Conservation (phyloP, 1,140 invertebrate species). For the Tyrophagus putrescentiae region DNA sequence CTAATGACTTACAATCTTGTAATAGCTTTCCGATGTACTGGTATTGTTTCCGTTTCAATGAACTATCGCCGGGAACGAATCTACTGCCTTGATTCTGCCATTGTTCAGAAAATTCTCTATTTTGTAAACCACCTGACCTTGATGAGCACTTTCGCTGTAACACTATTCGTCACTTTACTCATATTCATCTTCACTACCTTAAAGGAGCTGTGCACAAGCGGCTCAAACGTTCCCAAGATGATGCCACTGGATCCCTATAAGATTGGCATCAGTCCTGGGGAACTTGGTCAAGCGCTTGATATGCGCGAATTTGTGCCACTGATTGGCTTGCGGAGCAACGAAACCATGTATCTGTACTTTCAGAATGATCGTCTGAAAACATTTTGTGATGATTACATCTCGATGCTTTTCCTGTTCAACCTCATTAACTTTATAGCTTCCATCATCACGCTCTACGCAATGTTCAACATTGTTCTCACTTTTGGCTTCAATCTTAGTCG, state of each 20-base stretch:
- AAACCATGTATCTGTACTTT: conserved; percentile 23
- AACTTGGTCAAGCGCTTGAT: conserved; percentile 20
- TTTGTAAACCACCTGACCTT: conserved; percentile 1
- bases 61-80: background rate
- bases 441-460: background rate
- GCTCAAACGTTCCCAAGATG: background rate
- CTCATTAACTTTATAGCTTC: conserved; percentile 4
- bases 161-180: conserved; percentile 5
- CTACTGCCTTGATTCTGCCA: conserved; percentile 7
- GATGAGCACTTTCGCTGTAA: background rate
- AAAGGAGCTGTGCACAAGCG: conserved; percentile 20
- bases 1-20: conserved; percentile 6
- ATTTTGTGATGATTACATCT: conserved; percentile 23
- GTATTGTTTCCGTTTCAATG: no score
- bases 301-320: conserved; percentile 22
- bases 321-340: conserved; percentile 17
- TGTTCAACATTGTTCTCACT: background rate
- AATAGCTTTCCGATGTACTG: conserved; percentile 3
- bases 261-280: background rate
- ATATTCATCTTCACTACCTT: conserved; percentile 20
- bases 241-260: conserved; percentile 4
- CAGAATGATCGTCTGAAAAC: conserved; percentile 22
- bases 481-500: background rate
- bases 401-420: conserved; percentile 13
- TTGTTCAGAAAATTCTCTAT: conserved; percentile 3